Base-by-base conservation (phyloP, 92 coral and sea anemone species). In the Epizoanthus ramosus region DNA sequence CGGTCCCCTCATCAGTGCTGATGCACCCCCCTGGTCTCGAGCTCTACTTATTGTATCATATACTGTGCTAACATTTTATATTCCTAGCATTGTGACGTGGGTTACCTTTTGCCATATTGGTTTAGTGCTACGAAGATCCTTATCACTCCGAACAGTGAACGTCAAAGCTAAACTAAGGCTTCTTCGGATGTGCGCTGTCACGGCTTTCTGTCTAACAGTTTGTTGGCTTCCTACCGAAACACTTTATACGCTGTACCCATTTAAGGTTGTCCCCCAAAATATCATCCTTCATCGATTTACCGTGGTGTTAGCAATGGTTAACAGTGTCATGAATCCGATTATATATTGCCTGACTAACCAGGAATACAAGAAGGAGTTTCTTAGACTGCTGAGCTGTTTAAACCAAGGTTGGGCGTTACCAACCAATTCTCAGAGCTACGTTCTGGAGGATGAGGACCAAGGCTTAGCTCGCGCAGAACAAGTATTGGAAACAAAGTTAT, bases 221-320 rank as follows among this genome's bases (percentile, higher is more conserved):
- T 90, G 93, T 57, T 90, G 93, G 93, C 69, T 87, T 57, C 93
- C 93, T 7, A 90, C 90, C 17, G 90, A 90, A 45, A 84, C 90
- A 3, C 84, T 86, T 43, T 90, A 86, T 64, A 87, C 87, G 2
- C 80, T 90, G 28, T 86, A 83, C 22, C 76, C 84, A 2, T 83
- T 86, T 59, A 14, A 83, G 5, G 79, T 83, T 18, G 77, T 90
- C 17, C 56, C 17, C 14, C 22, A 86, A 6, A 76, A 81, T 0
- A 79, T 59, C 9, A 53, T 41, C 0, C 84, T 76, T 33, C 88
- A 90, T 65, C 85, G 87, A 47, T 33, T 79, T 16, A 86, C 88
- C 37, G 88, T 86, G 56, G 50, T 83, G 17, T 71, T 84, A 8
- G 91, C 87, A 3, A 88, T 91, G 88, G 74, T 83, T 50, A 88